A percentile compares a stretch with the other conserved stretches of the same genome.
phyloP scores from a whole-genome alignment of 53 echinoderm and acorn worm genomes.

The Henricia sp. region DNA sequence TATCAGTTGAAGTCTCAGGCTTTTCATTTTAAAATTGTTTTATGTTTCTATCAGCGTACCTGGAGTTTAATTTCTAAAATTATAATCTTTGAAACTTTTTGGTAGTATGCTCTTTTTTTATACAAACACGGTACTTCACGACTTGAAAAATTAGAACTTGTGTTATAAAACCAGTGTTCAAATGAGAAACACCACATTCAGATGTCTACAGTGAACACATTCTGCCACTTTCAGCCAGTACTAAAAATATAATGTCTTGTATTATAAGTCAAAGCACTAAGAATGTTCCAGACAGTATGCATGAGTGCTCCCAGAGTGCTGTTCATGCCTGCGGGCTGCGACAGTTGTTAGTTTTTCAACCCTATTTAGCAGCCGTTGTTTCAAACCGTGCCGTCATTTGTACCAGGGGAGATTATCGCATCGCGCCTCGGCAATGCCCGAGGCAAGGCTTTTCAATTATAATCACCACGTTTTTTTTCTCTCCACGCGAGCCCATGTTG shows the following conservation, averaged over 20 bases:
- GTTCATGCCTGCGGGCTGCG: conserved; percentile 22
- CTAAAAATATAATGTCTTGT: not conserved
- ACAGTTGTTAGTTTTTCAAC: conserved; percentile 46
- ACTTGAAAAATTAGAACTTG: too few relatives aligned
- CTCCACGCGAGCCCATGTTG: conserved; percentile 14
- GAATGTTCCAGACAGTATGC: conserved; percentile 55
- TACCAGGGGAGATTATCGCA: conserved; percentile 10
- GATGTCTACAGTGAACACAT: too few relatives aligned
- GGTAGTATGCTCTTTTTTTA: too few relatives aligned
- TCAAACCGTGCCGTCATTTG: conserved; percentile 47
- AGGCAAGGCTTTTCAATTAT: conserved; percentile 50
- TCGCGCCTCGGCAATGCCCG: conserved; percentile 4
- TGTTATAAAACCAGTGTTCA: too few relatives aligned
- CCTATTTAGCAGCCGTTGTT: not conserved
- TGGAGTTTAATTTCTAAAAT: too few relatives aligned
- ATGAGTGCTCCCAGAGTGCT: conserved; percentile 15
- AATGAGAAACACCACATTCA: too few relatives aligned
- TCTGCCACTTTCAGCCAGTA: too few relatives aligned
- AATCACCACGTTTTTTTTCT: conserved; percentile 41
- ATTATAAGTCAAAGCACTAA: not conserved
- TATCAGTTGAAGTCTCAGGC: too few relatives aligned
- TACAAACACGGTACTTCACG: too few relatives aligned
- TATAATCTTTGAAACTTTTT: too few relatives aligned
- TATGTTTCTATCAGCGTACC: too few relatives aligned
- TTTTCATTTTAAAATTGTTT: too few relatives aligned